Evolutionary conservation across 2,888 invertebrate species (phyloP), one percentile per base, ranked within the genome.

Genomic region (Ormyrus pomaceus): DNA sequence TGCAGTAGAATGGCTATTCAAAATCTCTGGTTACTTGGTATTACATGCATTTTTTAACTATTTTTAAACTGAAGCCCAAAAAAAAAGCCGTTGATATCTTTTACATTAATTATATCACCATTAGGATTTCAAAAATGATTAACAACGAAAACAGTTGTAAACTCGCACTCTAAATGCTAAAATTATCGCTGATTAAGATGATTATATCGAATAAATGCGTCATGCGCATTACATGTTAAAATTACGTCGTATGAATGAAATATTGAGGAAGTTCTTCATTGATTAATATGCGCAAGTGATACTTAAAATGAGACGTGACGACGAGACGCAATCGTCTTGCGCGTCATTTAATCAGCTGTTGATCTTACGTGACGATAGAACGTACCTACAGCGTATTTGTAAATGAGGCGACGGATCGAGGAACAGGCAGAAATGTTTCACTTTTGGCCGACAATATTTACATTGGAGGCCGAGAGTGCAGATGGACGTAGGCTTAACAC

Each of bases 381-480:
- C 53, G 9, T n/a, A 64, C 19, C 51, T 13, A 66, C 7, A n/a
- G 34, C 34, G 59, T 46, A 73, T 65, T 73, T 11, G 56, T 62
- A 72, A 62, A 56, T 8, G 34, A 72, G 34, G 51, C 50, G 13
- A 11, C 34, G 19, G 11, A 11, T 19, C 55, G 6, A 51, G 7
- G n/a, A 59, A 50, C 19, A 75, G 19, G 59, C 68, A 68, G 8
- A 68, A 68, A 68, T 68, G 68, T 76, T 61, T 68, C 13, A 34
- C 59, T 61, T 53, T 59, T 0, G 56, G 51, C 9, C 10, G 53
- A 46, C 51, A 58, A 70, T 58, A 48, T 70, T 70, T 70, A 70
- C 11, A 58, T 48, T 50, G 34, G 53, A 34, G 66, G 66, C 66
- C 66, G 7, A 19, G 19, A 19, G 19, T 19, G 19, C 19, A 19